Evolutionary conservation across 2,797 vertebrate species (phyloP).

Genomic region (Alosa sapidissima): DNA sequence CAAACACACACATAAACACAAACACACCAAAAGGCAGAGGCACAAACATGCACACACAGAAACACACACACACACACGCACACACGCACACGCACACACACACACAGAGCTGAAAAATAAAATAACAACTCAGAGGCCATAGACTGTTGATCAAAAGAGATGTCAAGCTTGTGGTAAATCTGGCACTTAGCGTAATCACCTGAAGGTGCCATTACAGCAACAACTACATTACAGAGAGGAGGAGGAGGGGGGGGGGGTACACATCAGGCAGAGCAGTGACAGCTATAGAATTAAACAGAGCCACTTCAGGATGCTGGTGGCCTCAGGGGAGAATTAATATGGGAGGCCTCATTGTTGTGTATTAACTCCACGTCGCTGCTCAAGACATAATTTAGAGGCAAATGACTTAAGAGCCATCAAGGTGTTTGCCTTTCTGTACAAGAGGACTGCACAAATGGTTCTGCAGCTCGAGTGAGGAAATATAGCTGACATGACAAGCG

Average conservation of each 20-base stretch:
- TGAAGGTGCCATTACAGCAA: neutral
- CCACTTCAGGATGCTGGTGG: neutral
- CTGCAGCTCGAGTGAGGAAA: neutral
- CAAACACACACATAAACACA: neutral
- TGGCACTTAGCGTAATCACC: conserved; percentile 16
- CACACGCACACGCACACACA: neutral
- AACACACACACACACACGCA: no score
- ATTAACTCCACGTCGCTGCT: neutral
- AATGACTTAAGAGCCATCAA: neutral
- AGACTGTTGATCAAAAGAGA: neutral
- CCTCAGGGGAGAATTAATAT: neutral
- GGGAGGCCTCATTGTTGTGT: neutral
- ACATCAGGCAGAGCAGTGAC: neutral
- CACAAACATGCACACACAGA: neutral
- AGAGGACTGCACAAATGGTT: neutral
- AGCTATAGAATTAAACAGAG: neutral
- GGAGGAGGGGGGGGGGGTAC: neutral
- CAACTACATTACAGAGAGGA: neutral
- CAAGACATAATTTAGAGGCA: neutral
- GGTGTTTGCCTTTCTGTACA: neutral
- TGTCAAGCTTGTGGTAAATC: neutral
- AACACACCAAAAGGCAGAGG: no score
- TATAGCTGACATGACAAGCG: neutral
- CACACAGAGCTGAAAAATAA: neutral
- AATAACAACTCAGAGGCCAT: neutral